Conservation (phyloP, 1,140 invertebrate genomes). For the Rhagoletis pomonella region DNA sequence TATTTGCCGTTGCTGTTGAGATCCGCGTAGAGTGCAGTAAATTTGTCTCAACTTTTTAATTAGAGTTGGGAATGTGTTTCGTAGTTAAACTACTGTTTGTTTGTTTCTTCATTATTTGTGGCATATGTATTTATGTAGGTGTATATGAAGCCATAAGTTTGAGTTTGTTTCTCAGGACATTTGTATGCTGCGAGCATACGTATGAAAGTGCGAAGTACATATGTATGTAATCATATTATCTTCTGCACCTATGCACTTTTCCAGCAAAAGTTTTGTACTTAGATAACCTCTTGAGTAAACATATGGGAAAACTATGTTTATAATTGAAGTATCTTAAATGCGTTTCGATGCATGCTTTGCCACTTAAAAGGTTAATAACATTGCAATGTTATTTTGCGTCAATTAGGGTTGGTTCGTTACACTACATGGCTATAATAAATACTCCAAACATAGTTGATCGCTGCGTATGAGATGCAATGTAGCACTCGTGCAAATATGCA, state of each 20-base stretch:
- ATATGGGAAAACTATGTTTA: not conserved
- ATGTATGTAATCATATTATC: not conserved
- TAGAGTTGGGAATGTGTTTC: slow-evolving; percentile 45
- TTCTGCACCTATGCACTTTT: slow-evolving; percentile 10
- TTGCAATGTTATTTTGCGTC: not conserved
- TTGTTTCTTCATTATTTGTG: slow-evolving; percentile 39
- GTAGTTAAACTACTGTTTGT: slow-evolving; percentile 28
- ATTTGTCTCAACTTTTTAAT: slow-evolving; percentile 46
- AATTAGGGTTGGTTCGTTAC: not conserved
- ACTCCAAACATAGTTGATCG: no score
- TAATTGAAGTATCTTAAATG: not conserved
- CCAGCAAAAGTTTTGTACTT: slow-evolving; percentile 12
- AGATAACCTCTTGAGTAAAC: slow-evolving; percentile 5
- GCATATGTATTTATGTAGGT: not conserved
- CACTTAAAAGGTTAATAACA: slow-evolving; percentile 21
- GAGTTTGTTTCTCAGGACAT: not conserved
- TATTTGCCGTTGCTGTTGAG: not conserved
- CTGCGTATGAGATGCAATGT: no score
- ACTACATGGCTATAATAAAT: no score
- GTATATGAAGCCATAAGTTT: slow-evolving; percentile 3
- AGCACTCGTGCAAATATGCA: no score
- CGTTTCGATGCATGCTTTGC: not conserved
- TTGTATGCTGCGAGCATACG: not conserved
- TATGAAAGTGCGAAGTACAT: not conserved
- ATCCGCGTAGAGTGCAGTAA: slow-evolving; percentile 28